These are phyloP conservation scores for Philhelius pedissequus DNA, from an alignment of 2,888 invertebrate species.

Conservation along the genomic window DNA sequence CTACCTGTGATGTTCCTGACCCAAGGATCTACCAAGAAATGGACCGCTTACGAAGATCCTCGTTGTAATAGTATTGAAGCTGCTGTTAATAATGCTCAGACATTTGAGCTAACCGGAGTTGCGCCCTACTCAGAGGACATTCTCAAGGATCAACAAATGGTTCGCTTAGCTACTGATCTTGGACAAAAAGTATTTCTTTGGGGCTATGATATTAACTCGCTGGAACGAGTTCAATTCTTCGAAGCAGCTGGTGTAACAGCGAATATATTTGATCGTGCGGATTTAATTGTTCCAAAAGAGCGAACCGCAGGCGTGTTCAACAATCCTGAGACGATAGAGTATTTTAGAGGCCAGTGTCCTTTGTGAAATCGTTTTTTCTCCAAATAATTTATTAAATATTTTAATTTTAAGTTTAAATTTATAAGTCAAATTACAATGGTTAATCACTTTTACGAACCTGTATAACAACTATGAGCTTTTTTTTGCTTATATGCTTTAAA, in stretches of 20 bases:
- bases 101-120: conserved; percentile 91
- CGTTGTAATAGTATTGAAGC: conserved; percentile 88
- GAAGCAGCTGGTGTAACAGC: conserved; percentile 95
- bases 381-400: conserved; percentile 10
- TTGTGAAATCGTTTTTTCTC: conserved; percentile 36
- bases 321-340: conserved; percentile 51
- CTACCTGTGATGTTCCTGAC: conserved; percentile 96
- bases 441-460: not conserved
- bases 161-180: conserved; percentile 84
- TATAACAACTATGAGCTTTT: not conserved
- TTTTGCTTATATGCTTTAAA: conserved; percentile 4
- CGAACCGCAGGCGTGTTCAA: conserved; percentile 69
- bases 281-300: conserved; percentile 77
- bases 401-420: not conserved
- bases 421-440: not conserved
- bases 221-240: conserved; percentile 89
- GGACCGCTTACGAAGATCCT: conserved; percentile 89
- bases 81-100: conserved; percentile 90
- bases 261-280: conserved; percentile 96
- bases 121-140: conserved; percentile 96
- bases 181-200: conserved; percentile 95
- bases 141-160: conserved; percentile 87
- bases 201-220: conserved; percentile 97
- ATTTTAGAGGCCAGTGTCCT: conserved; percentile 60
- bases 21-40: conserved; percentile 75